phyloP scores from a whole-genome alignment of 2,888 invertebrate species.

The Andrena fulva region DNA sequence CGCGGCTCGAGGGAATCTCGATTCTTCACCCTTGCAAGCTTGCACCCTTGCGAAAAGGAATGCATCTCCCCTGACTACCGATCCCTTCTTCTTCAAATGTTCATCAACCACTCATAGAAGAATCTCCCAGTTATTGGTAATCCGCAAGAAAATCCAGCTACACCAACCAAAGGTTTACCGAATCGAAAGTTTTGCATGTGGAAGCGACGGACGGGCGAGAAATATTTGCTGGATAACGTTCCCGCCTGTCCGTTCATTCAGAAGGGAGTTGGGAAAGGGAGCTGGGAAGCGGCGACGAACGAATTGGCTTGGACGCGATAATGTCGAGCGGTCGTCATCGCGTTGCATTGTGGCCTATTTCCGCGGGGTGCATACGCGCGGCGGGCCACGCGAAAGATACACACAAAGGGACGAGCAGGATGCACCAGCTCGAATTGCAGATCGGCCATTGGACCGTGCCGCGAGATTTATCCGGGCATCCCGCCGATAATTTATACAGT shows the following conservation, averaged over 20 bases:
- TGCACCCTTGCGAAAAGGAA: not conserved
- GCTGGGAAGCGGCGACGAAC: constrained; percentile 24
- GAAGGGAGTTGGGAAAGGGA: constrained; percentile 2
- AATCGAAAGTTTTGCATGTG: not conserved
- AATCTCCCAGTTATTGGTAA: not conserved
- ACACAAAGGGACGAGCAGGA: constrained; percentile 48
- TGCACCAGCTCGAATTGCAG: constrained; percentile 46
- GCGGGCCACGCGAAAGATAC: constrained; percentile 40
- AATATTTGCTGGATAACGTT: not conserved
- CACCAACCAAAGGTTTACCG: not conserved
- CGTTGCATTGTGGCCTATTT: constrained; percentile 40
- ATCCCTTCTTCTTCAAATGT: not conserved
- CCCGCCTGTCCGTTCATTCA: not conserved
- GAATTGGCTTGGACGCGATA: constrained; percentile 21
- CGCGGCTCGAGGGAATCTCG: not conserved
- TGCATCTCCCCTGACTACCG: too few relatives aligned
- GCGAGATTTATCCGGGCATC: constrained; percentile 63
- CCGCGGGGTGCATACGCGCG: constrained; percentile 15
- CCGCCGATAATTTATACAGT: constrained; percentile 69
- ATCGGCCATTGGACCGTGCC: constrained; percentile 58
- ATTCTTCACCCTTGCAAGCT: not conserved
- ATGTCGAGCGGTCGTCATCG: constrained; percentile 32
- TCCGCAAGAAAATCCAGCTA: not conserved
- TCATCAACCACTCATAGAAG: too few relatives aligned
- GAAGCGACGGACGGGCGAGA: not conserved